phyloP scores from a whole-genome alignment of 2,113 vertebrate genomes.

The Erinaceus europaeus region DNA sequence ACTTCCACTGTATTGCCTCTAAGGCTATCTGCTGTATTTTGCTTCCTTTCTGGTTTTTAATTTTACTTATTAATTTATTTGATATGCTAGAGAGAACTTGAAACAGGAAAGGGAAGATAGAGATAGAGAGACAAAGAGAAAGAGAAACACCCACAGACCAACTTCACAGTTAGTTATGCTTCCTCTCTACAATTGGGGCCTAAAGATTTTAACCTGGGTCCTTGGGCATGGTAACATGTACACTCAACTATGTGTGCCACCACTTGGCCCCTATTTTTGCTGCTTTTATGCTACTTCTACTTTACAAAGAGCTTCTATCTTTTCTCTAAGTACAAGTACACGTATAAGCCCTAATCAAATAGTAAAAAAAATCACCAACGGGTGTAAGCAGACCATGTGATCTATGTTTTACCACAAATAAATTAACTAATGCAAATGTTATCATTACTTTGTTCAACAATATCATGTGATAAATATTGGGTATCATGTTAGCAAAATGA shows the following conservation, averaged over 20 bases:
- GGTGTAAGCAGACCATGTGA: neutral
- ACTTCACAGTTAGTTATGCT: no score
- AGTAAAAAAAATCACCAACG: neutral
- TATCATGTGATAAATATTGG: neutral
- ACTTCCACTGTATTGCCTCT: neutral
- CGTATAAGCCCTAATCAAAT: neutral
- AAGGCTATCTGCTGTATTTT: neutral
- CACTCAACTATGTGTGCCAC: no score
- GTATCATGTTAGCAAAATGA: neutral
- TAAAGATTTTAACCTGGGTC: no score
- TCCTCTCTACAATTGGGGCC: no score
- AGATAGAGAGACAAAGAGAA: no score
- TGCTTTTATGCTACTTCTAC: neutral
- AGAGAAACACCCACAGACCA: no score
- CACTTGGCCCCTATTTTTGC: no score
- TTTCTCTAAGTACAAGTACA: neutral
- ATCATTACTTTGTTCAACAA: neutral
- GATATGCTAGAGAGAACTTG: no score
- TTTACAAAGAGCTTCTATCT: neutral
- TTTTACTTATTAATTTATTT: no score
- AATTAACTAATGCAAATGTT: neutral
- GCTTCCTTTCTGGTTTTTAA: no score
- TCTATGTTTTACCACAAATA: neutral
- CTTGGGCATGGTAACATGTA: no score
- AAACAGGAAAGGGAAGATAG: no score